Base-by-base conservation (phyloP, 2,797 vertebrate species). In the Toxotes lorentzi region DNA sequence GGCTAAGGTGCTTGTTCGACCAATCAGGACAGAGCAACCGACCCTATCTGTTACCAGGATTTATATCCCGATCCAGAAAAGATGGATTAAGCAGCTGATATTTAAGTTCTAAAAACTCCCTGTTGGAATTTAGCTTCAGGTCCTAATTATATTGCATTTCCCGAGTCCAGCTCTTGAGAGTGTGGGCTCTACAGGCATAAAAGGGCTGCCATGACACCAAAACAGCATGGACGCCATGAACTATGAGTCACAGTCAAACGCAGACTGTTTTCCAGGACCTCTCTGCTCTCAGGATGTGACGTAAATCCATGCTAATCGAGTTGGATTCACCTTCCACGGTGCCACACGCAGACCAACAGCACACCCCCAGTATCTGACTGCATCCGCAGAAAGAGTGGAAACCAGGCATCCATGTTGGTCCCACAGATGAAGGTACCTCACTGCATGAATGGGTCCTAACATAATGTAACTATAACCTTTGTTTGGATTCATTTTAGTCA, bases 301-400 rank as follows among this genome's bases (percentile, higher is more conserved):
- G 7, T 13, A 32, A 65, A 66, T 61, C 48, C 60, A 66, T 1
- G 12, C 21, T 41, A 66, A 66, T 38, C 5, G 21, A 27, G 32
- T 56, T 8, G 56, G 59, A 79, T 68, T 63, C 67, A 61, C 38
- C 24, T 79, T 27, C 51, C 21, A 24, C 4, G 58, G 60, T 34
- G 9, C 23, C 19, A 35, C 32, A 59, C 48, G 34, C 40, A 61
- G 57, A 47, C 19, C 53, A 12, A 35, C 48, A 56, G 59, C 57
- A 14, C 51, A 54, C 10, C 60, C 34, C 16, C 19, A 5, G 5
- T 19, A 45, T 60, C 54, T 24, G 41, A 40, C 24, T 27, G 17
- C 56, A 5, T 38, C 57, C 41, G n/a, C 30, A 27, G 13, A 10
- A 16, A 35, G 24, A 48, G 17, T 30, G 12, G 21, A 10, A 1